These are phyloP conservation scores for Rhagonycha lutea DNA, from an alignment of 2,888 invertebrate species.

Conservation along the genomic window DNA sequence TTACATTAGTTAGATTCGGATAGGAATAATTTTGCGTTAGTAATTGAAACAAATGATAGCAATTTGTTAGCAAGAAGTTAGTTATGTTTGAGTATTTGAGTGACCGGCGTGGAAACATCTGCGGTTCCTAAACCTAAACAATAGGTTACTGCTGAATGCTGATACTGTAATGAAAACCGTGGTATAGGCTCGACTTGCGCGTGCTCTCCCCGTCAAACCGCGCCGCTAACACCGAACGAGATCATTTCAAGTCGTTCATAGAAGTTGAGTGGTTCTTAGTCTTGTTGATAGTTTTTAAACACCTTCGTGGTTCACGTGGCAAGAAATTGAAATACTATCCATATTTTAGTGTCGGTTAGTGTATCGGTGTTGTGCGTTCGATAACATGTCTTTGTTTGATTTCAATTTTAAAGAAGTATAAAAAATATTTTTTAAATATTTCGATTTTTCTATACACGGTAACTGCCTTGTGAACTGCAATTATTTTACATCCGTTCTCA, in stretches of 20 bases:
- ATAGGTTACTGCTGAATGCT: conserved; percentile 27
- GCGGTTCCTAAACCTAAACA: conserved; percentile 35
- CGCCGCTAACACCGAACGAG: conserved; percentile 40
- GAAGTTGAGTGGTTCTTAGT: conserved; percentile 37
- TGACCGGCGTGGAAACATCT: conserved; percentile 36
- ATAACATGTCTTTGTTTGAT: not conserved
- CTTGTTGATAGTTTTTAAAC: conserved; percentile 26
- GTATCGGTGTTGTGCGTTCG: not conserved
- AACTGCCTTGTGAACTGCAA: not conserved
- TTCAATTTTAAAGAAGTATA: not conserved
- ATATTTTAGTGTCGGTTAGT: not conserved
- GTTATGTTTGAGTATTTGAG: conserved; percentile 30
- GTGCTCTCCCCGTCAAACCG: conserved; percentile 39
- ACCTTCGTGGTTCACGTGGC: conserved; percentile 41
- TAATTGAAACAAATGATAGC: conserved; percentile 34
- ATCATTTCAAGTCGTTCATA: conserved; percentile 48
- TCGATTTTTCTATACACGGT: not conserved
- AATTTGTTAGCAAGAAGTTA: conserved; percentile 38
- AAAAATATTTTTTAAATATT: not conserved
- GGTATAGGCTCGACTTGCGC: conserved; percentile 38
- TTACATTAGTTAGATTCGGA: not conserved
- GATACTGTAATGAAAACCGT: conserved; percentile 38
- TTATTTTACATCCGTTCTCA: conserved; percentile 8
- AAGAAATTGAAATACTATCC: conserved; percentile 16
- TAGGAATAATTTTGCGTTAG: conserved; percentile 1